Evolutionary conservation across 1,140 invertebrate species (phyloP).

Genomic region (Globodera rostochiensis): DNA sequence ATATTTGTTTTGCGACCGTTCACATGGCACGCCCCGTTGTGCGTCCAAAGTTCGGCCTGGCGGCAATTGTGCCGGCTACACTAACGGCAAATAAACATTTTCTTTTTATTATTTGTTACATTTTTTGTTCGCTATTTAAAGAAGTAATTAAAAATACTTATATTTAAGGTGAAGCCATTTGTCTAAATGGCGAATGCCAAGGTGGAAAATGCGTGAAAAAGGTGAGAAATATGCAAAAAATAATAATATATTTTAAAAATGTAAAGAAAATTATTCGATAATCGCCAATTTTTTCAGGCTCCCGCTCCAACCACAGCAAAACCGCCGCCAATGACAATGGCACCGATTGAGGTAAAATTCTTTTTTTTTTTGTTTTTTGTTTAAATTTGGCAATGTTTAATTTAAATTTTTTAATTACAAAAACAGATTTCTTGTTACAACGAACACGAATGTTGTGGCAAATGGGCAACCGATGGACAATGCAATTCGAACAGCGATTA

Average conservation of each 20-base stretch:
- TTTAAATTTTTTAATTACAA: neutral
- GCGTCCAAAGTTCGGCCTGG: conserved; percentile 55
- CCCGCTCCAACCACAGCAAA: neutral
- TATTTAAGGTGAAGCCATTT: conserved; percentile 35
- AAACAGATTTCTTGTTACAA: conserved; percentile 39
- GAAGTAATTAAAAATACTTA: neutral
- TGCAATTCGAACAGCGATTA: conserved; percentile 36
- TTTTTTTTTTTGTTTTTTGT: neutral
- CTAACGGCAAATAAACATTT: neutral
- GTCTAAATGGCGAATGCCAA: conserved; percentile 28
- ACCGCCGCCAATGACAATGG: neutral
- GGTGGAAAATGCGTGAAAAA: conserved; percentile 31
- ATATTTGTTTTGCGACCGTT: conserved; percentile 60
- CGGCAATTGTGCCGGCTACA: conserved; percentile 36
- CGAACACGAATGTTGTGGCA: conserved; percentile 52
- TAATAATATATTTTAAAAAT: no score
- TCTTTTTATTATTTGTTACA: no score
- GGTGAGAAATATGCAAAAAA: no score
- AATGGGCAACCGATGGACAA: conserved; percentile 16
- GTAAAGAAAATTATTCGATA: no score
- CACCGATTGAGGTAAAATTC: neutral
- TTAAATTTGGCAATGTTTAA: neutral
- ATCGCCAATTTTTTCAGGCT: neutral
- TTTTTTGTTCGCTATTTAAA: neutral
- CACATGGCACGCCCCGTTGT: conserved; percentile 52